Evolutionary conservation across 2,888 invertebrate species (phyloP).

Genomic region (Torymus tubicola): DNA sequence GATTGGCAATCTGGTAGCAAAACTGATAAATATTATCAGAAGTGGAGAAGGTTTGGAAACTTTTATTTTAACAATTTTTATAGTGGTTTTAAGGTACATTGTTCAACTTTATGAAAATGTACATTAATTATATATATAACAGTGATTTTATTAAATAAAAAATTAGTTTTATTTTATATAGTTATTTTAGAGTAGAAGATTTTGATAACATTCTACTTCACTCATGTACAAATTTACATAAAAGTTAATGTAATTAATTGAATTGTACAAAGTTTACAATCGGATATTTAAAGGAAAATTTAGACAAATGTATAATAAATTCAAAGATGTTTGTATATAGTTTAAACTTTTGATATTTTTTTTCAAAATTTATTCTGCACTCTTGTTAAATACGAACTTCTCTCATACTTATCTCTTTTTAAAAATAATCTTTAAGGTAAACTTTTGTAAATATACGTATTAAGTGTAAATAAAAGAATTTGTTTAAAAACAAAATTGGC

Average conservation of each 20-base stretch:
- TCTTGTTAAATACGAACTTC: too few species aligned
- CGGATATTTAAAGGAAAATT: not conserved
- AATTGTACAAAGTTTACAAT: not conserved
- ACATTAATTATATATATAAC: not conserved
- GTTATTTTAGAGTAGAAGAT: slow-evolving; percentile 25
- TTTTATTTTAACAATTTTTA: slow-evolving; percentile 15
- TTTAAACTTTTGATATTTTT: too few species aligned
- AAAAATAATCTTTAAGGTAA: not conserved
- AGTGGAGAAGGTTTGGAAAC: not conserved
- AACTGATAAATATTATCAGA: not conserved
- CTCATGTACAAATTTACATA: slow-evolving; percentile 10
- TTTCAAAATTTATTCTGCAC: too few species aligned
- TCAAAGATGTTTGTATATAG: too few species aligned
- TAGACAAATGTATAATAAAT: not conserved
- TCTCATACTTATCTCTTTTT: too few species aligned
- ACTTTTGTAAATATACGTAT: slow-evolving; percentile 42
- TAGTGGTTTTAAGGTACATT: not conserved
- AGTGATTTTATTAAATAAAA: too few species aligned
- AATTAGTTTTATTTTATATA: not conserved
- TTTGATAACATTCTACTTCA: slow-evolving; percentile 1
- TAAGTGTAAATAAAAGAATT: slow-evolving; percentile 51
- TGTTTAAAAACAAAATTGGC: not conserved
- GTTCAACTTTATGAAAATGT: not conserved
- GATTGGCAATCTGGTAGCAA: slow-evolving; percentile 10
- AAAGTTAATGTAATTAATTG: slow-evolving; percentile 7